Conservation (phyloP, 2,888 invertebrate species). For the Auanema freiburgensis region DNA sequence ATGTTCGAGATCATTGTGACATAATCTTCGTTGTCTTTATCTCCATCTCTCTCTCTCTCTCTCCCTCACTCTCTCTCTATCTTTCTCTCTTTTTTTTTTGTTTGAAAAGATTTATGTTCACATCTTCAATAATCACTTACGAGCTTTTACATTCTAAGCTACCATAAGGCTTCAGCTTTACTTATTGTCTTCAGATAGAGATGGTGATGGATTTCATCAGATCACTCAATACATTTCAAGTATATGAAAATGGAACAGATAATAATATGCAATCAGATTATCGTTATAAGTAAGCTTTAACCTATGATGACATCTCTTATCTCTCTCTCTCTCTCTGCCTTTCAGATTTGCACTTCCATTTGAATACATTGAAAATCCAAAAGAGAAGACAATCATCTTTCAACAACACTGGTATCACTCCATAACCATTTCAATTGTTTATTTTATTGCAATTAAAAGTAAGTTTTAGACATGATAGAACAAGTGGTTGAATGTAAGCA, state of each 20-base stretch:
- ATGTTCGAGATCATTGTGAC: no score
- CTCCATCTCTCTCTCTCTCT: no score
- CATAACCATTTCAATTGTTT: conserved; percentile 71
- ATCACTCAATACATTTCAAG: conserved; percentile 53
- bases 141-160: no score
- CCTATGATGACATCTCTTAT: not conserved
- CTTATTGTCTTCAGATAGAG: no score
- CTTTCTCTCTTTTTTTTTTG: no score
- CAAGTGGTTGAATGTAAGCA: not conserved
- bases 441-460: conserved; percentile 43
- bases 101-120: no score
- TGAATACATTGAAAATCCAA: conserved; percentile 51
- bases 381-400: conserved; percentile 54
- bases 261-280: conserved; percentile 52
- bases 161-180: no score
- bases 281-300: conserved; percentile 49
- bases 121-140: no score
- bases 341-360: conserved; percentile 57
- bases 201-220: conserved; percentile 35
- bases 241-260: conserved; percentile 48
- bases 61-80: no score
- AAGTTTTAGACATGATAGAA: not conserved
- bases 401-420: conserved; percentile 74
- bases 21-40: no score
- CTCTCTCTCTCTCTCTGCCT: not conserved